Evolutionary conservation across 2,113 vertebrate genomes (phyloP).

Genomic region (Ranitomeya imitator): DNA sequence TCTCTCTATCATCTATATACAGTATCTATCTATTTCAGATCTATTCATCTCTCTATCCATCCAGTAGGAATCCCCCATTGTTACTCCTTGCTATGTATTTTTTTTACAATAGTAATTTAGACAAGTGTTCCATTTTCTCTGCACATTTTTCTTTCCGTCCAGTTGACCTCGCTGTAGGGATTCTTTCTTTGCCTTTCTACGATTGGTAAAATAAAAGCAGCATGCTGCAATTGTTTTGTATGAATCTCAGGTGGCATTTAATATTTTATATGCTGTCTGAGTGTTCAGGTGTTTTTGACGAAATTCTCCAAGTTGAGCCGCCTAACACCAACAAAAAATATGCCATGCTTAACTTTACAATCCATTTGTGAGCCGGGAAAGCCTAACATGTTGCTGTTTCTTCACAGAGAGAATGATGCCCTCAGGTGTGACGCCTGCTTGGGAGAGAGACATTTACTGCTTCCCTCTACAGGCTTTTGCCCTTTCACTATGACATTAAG

Average conservation of each 20-base stretch:
- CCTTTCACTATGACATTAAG: neutral
- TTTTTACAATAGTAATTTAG: neutral
- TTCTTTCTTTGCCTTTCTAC: neutral
- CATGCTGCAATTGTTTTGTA: neutral
- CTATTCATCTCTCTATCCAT: neutral
- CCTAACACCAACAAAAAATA: neutral
- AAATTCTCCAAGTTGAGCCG: neutral
- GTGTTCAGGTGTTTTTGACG: neutral
- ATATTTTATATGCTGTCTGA: conserved; percentile 26
- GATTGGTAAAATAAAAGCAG: conserved; percentile 24
- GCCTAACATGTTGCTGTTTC: conserved; percentile 43
- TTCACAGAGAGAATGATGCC: conserved; percentile 56
- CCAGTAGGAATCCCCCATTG: neutral
- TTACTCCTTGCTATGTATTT: neutral
- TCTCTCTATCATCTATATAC: neutral
- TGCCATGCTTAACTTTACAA: conserved; percentile 37
- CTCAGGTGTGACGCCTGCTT: neutral
- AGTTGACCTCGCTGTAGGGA: neutral
- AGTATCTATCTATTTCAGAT: neutral
- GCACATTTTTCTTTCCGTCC: neutral
- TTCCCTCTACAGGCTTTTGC: conserved; percentile 38
- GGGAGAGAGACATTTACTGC: conserved; percentile 49
- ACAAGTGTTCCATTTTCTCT: neutral
- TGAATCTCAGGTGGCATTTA: conserved; percentile 31
- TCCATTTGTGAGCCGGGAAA: conserved; percentile 4